Percentiles rank a stretch among this genome's conserved stretches.
Conservation (phyloP, 2,888 invertebrate genomes). For the Hoplodrina ambigua region DNA sequence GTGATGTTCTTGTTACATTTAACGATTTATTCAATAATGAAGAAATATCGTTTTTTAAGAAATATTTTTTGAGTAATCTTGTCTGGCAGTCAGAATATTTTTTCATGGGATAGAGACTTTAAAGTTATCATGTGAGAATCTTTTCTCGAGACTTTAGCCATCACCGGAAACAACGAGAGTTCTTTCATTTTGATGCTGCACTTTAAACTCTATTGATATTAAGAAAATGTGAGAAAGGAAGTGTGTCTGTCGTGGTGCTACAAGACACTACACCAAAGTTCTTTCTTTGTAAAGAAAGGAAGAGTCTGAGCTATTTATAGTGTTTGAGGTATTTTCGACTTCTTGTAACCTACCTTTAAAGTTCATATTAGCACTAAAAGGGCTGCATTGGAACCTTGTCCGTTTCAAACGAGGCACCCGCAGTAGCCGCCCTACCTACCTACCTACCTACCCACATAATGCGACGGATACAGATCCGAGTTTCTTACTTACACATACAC, state of each 20-base stretch:
- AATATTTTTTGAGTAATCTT: not conserved
- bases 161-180: conserved; percentile 84
- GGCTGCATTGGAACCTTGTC: conserved; percentile 82
- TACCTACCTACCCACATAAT: conserved; percentile 86
- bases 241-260: conserved; percentile 85
- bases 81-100: conserved; percentile 9
- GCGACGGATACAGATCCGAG: conserved; percentile 90
- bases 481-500: conserved; percentile 88
- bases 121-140: conserved; percentile 69
- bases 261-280: conserved; percentile 81
- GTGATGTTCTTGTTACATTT: conserved; percentile 67
- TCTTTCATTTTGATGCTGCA: conserved; percentile 78
- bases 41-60: conserved; percentile 34
- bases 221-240: conserved; percentile 90
- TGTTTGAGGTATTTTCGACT: conserved; percentile 81
- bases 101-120: conserved; percentile 64
- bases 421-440: conserved; percentile 86
- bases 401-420: conserved; percentile 85
- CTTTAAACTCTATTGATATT: conserved; percentile 86
- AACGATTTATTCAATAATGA: conserved; percentile 21
- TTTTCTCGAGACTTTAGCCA: conserved; percentile 75
- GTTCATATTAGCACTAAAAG: conserved; percentile 86
- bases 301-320: conserved; percentile 69
- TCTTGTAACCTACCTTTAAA: conserved; percentile 79
- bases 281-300: conserved; percentile 83